Evolutionary conservation across 2,888 invertebrate genomes (phyloP), one percentile per base, ranked within the genome.

Genomic region (Linyphia triangularis): DNA sequence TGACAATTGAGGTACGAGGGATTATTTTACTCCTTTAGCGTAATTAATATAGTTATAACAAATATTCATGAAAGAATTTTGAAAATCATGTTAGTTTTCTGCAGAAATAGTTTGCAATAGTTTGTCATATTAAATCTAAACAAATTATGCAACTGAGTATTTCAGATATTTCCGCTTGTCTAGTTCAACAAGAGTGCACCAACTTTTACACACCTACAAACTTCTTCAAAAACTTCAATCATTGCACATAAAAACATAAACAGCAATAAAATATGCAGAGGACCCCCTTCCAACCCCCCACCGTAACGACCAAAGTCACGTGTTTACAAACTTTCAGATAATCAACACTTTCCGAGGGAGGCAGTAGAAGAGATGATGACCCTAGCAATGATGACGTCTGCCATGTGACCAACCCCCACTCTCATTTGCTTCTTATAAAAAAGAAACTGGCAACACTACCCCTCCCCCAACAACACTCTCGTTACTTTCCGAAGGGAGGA

Each of bases 261-360:
- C 22, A 7, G 19, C 7, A 43, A 24, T 26, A 16, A 77, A 63
- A 77, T 63, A 61, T 40, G 43, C 24, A 43, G 67, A 69, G 2
- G 13, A 13, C 13, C 37, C 30, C 67, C 13, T 6, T n/a, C 33
- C 33, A 6, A 4, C 4, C 4, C 10, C 61, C 6, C 33, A 7
- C 16, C 24, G 26, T 13, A 72, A 59, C 81, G 51, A 70, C n/a
- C 22, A 33, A 79, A 59, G 57, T 86, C 73, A 79, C 79, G 79
- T 33, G 79, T 73, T 72, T 33, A 79, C 79, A 73, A 86, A 86
- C 86, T 81, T 86, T 81, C 57, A 67, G 40, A 69, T 86, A 63
- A 81, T 75, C 73, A 69, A 24, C 73, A 75, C 86, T 86, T 81
- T 86, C 22, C n/a, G 33, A 33, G 33, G 33, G 9, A 9, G 4